Evolutionary conservation across 2,113 vertebrate genomes (phyloP).

Genomic region (Gobiocypris rarus): DNA sequence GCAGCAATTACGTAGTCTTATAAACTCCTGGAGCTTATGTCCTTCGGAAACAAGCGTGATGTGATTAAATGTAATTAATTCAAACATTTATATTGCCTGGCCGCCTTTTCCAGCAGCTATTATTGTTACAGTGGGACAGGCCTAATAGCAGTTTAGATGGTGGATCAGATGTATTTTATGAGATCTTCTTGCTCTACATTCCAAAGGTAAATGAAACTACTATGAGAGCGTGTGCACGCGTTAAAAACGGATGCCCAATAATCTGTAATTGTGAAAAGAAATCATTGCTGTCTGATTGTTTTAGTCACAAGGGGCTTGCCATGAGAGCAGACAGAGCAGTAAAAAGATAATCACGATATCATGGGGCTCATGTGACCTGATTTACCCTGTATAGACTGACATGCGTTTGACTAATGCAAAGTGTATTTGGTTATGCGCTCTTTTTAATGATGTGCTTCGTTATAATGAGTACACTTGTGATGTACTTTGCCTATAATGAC

Average conservation of each 20-base stretch:
- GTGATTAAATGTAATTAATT: conserved; percentile 78
- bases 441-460: conserved; percentile 61
- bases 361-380: conserved; percentile 12
- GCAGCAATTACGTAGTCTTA: conserved; percentile 78
- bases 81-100: conserved; percentile 50
- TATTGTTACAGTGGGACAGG: conserved; percentile 26
- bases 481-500: neutral
- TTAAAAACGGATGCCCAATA: conserved; percentile 18
- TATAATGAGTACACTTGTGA: conserved; percentile 45
- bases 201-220: conserved; percentile 30
- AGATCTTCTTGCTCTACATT: conserved; percentile 6
- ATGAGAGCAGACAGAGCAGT: conserved; percentile 17
- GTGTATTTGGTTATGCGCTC: conserved; percentile 54
- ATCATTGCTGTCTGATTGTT: conserved; percentile 57
- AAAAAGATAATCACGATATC: conserved; percentile 38
- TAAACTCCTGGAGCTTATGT: conserved; percentile 72
- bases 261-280: conserved; percentile 42
- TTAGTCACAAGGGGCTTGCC: conserved; percentile 22
- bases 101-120: conserved; percentile 12
- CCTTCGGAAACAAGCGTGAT: conserved; percentile 69
- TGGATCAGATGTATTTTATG: conserved; percentile 26
- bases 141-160: conserved; percentile 15
- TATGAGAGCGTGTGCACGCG: neutral
- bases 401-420: neutral
- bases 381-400: conserved; percentile 1